Evolutionary conservation across 1,140 invertebrate genomes (phyloP).

Genomic region (Euura saliciscinereae): DNA sequence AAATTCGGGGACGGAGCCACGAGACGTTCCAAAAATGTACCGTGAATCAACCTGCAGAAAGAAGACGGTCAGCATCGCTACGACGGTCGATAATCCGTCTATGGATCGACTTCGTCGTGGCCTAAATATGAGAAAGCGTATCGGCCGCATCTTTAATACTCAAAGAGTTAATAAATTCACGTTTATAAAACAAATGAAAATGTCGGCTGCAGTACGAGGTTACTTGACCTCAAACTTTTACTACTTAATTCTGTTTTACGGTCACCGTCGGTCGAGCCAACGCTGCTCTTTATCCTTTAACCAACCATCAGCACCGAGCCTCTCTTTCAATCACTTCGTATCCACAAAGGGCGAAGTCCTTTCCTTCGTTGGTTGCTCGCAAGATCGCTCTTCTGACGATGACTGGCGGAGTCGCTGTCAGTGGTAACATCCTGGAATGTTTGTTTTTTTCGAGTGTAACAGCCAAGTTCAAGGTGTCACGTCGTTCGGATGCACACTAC

Average conservation of each 20-base stretch:
- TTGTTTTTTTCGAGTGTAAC: too few species aligned
- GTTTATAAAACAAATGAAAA: neutral
- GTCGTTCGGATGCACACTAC: too few species aligned
- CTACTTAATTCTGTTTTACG: conserved; percentile 1
- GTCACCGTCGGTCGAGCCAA: neutral
- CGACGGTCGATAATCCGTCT: conserved; percentile 2
- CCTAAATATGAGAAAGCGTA: neutral
- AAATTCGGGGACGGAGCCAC: neutral
- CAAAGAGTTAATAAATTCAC: neutral
- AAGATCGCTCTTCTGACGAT: too few species aligned
- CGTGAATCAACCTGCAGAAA: conserved; percentile 5
- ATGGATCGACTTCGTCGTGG: neutral
- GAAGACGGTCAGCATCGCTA: neutral
- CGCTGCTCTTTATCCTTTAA: too few species aligned
- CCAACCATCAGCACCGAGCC: too few species aligned
- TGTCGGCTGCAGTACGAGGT: neutral
- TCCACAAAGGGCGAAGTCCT: too few species aligned
- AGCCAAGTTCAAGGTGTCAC: too few species aligned
- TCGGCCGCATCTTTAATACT: neutral
- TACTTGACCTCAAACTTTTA: neutral
- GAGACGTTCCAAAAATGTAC: neutral
- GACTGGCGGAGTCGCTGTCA: too few species aligned
- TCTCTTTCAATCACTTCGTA: too few species aligned
- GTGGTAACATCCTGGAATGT: too few species aligned
- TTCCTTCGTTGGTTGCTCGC: too few species aligned